Evolutionary conservation across 2,888 invertebrate species (phyloP).

Genomic region (Aplocera efformata): DNA sequence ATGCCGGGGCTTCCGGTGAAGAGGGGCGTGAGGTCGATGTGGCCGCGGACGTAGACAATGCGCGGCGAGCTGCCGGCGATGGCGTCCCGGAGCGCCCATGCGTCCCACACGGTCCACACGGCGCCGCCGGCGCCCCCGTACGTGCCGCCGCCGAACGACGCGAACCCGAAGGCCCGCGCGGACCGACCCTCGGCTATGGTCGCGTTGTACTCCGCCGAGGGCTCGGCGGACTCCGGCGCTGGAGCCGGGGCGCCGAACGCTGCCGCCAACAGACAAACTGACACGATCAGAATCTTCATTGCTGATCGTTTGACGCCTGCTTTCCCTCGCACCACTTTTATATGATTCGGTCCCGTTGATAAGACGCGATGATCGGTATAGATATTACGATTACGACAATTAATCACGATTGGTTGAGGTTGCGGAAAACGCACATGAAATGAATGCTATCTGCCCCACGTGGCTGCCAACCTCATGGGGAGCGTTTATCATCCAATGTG

Average conservation of each 20-base stretch:
- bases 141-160: conserved; percentile 16
- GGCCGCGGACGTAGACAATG: conserved; percentile 16
- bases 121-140: conserved; percentile 22
- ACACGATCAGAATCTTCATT: conserved; percentile 6
- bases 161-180: conserved; percentile 8
- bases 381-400: too few relatives aligned
- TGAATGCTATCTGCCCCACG: too few relatives aligned
- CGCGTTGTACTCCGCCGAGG: conserved; percentile 1
- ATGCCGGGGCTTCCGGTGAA: conserved; percentile 23
- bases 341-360: too few relatives aligned
- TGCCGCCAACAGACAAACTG: conserved; percentile 8
- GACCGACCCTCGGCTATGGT: conserved; percentile 2
- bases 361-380: too few relatives aligned
- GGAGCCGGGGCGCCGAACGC: conserved; percentile 10
- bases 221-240: not conserved
- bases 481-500: too few relatives aligned
- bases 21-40: conserved; percentile 17
- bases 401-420: too few relatives aligned
- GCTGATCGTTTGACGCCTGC: not conserved
- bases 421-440: too few relatives aligned
- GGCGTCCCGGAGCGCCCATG: conserved; percentile 19
- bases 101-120: conserved; percentile 18
- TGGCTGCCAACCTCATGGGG: too few relatives aligned
- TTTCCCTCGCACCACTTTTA: too few relatives aligned
- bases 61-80: conserved; percentile 2